Evolutionary conservation across 2,888 invertebrate species (phyloP), one percentile per base, ranked within the genome.

Genomic region (Xestia sexstrigata): DNA sequence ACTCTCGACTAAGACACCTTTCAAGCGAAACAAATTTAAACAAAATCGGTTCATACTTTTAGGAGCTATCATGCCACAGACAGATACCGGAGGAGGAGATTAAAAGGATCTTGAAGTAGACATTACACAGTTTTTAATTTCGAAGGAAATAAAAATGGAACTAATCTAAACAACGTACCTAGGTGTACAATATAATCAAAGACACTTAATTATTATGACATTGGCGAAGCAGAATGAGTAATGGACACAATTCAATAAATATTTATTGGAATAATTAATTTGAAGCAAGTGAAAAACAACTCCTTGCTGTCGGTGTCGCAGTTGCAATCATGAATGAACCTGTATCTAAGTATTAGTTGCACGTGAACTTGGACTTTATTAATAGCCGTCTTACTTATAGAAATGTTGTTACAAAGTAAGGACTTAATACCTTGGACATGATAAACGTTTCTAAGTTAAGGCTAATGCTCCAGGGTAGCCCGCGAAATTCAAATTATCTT

Each of bases 361-460:
- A 60, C 76, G 72, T 89, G 85, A 89, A 87, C 90, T 89, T 90
- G 89, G 90, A 89, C 87, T 89, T 86, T 82, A 83, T 79, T 79
- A 76, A 81, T 81, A 83, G 70, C 70, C 75, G 63, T 81, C 72
- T 69, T 78, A 76, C 76, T 76, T 79, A 42, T 81, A 75, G 26
- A 42, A 55, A 68, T 70, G 70, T 68, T 72, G 30, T 52, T 70
- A 81, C 74, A 82, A 72, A 45, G 76, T 87, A 60, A 78, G 69
- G 30, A 52, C 42, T 60, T 39, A 69, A 74, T 68, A 11, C 35
- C 68, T 74, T 81, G 70, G 58, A 63, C 23, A 47, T 13, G 15
- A 39, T 39, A 75, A 75, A 49, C 30, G 26, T 74, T 17, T 74
- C 26, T 17, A 47, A 72, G 55, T 72, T 52, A n/a, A n/a, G n/a